A percentile compares a stretch with the other conserved stretches of the same genome.
Evolutionary conservation across 2,888 invertebrate genomes (phyloP).

Genomic region (Apotomis turbidana): DNA sequence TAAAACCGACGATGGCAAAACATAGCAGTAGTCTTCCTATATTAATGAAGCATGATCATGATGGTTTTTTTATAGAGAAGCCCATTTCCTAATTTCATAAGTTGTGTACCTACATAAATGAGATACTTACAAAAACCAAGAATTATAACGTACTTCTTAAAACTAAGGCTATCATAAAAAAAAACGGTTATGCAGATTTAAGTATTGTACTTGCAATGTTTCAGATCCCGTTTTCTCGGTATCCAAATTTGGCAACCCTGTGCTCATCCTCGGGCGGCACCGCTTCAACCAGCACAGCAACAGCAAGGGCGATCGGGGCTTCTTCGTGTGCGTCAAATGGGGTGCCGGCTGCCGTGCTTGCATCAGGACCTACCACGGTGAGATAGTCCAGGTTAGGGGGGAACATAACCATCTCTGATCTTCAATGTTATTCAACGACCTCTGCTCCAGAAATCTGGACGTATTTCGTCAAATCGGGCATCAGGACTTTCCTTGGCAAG

Average conservation of each 20-base stretch:
- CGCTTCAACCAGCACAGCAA: slow-evolving; percentile 57
- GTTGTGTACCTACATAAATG: no score
- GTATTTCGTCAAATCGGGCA: no score
- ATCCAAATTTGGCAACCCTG: slow-evolving; percentile 46
- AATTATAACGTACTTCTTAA: no score
- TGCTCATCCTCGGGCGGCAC: slow-evolving; percentile 42
- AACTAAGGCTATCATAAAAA: no score
- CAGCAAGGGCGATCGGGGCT: slow-evolving; percentile 48
- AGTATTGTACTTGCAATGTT: slow-evolving; percentile 9
- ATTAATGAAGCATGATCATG: no score
- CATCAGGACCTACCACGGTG: slow-evolving; percentile 45
- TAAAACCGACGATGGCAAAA: no score
- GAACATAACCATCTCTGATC: slow-evolving; percentile 45
- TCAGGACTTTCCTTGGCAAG: no score
- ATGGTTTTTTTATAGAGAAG: no score
- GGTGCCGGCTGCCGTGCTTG: slow-evolving; percentile 48
- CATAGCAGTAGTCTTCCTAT: no score
- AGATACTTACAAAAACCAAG: no score
- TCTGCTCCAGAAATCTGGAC: no score
- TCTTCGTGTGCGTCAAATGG: slow-evolving; percentile 53
- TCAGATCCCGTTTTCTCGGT: slow-evolving; percentile 42
- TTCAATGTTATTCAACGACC: not conserved
- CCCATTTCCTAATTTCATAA: no score
- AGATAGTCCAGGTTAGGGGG: slow-evolving; percentile 44
- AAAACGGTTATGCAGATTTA: not conserved